Evolutionary conservation across 92 coral and sea anemone genomes (phyloP), one percentile per base, ranked within the genome.

Genomic region (Pocillopora meandrina): DNA sequence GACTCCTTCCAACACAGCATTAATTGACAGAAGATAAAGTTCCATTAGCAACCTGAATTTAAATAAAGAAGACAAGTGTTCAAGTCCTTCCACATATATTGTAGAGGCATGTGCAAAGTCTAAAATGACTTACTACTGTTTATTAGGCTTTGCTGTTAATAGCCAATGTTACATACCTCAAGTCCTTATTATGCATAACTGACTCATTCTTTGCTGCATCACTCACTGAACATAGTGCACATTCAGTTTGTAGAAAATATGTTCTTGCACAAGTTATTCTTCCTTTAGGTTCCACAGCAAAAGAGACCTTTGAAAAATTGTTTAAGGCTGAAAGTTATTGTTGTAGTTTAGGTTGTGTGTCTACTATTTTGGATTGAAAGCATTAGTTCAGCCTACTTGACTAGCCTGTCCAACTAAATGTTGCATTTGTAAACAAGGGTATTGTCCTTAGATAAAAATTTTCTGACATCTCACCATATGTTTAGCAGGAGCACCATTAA

Each of bases 211-310:
- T 78, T 15, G 52, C 84, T 33, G 79, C 20, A 66, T 33, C 56
- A 15, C 16, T 42, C 10, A 75, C 33, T 35, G 78, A 47, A 6
- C 65, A 15, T 34, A 95, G 91, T 16, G 87, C 77, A 82, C 92
- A 94, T 52, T 93, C 95, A 90, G 82, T 94, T 56, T 84, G 92
- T 76, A 94, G 87, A 89, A 94, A 94, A 82, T 91, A 94, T 5
- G 98, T 94, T 79, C 98, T 92, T 59, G 92, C 89, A 79, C 95
- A 89, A 19, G 92, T 74, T 55, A 94, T 65, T 34, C 84, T 87
- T 10, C 95, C 93, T 85, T 81, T 92, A 9, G 98, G 98, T 52
- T 94, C 98, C 79, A 88, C 90, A 11, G 95, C 95, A 90, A 79
- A 87, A 61, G 95, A 94, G 13, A 94, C 92, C 98, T 94, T 66